Evolutionary conservation across 2,888 invertebrate genomes (phyloP).

Genomic region (Temnothorax ravouxi): DNA sequence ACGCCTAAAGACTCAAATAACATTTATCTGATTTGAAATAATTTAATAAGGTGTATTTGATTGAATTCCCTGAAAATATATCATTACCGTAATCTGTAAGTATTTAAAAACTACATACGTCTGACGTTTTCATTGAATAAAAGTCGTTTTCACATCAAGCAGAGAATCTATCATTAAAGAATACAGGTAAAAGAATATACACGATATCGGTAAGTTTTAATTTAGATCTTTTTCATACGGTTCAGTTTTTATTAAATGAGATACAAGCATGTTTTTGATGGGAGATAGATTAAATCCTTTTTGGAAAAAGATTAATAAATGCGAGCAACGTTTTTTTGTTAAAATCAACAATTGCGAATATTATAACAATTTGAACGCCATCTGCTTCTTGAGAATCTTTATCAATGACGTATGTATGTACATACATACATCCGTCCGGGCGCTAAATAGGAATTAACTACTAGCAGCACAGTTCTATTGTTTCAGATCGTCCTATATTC

Average conservation of each 20-base stretch:
- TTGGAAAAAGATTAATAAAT: not conserved
- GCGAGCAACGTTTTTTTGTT: not conserved
- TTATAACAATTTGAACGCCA: slow-evolving; percentile 52
- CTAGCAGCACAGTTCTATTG: not conserved
- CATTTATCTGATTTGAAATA: not conserved
- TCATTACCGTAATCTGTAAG: not conserved
- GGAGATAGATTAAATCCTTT: not conserved
- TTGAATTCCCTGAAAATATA: not conserved
- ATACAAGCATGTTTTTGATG: not conserved
- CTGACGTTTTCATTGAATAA: not conserved
- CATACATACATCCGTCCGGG: not conserved
- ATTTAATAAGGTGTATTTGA: not conserved
- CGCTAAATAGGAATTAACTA: slow-evolving; percentile 32
- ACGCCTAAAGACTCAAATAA: not conserved
- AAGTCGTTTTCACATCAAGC: not conserved
- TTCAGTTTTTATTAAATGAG: not conserved
- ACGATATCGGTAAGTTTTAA: not conserved
- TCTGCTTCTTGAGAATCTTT: slow-evolving; percentile 36
- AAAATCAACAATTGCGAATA: slow-evolving; percentile 43
- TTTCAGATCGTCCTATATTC: slow-evolving; percentile 3
- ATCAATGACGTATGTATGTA: slow-evolving; percentile 47
- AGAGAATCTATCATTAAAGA: not conserved
- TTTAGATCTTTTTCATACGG: not conserved
- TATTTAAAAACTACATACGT: not conserved
- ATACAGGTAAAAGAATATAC: not conserved